phyloP scores from a whole-genome alignment of 2,113 vertebrate species.

The Pluvianellus socialis region DNA sequence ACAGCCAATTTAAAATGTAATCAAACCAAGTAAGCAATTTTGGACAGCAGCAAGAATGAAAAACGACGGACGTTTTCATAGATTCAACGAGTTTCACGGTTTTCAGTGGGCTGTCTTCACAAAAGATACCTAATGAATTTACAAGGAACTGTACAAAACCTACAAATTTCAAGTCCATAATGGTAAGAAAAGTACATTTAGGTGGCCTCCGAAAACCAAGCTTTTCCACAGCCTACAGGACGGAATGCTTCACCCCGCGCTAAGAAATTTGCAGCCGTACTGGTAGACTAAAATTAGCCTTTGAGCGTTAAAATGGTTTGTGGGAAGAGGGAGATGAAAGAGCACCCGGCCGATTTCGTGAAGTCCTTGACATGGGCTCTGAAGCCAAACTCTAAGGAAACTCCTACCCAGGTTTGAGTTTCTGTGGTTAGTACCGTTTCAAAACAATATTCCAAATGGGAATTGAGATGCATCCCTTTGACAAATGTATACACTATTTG shows the following conservation, averaged over 20 bases:
- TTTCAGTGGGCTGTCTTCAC: neutral
- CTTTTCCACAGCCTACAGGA: neutral
- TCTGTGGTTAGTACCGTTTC: neutral
- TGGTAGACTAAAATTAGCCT: neutral
- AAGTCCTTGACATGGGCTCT: neutral
- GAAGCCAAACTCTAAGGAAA: neutral
- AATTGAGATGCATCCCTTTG: neutral
- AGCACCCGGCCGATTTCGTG: neutral
- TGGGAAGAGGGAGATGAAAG: neutral
- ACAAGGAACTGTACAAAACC: neutral
- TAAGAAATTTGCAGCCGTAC: neutral
- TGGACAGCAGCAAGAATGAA: neutral
- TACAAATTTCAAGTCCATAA: neutral
- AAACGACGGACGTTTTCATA: neutral
- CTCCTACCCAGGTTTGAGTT: neutral
- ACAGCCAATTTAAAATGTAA: neutral
- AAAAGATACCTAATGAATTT: neutral
- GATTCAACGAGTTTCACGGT: neutral
- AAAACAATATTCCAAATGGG: neutral
- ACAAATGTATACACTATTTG: accelerated
- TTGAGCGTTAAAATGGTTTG: neutral
- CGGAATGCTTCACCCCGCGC: neutral
- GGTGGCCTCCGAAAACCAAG: neutral
- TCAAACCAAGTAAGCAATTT: neutral
- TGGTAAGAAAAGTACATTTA: neutral